Percentiles rank a stretch among this genome's conserved stretches.
phyloP scores from a whole-genome alignment of 30 jellyfish, hydroid and myxozoan species.

The Cassiopea andromeda region DNA sequence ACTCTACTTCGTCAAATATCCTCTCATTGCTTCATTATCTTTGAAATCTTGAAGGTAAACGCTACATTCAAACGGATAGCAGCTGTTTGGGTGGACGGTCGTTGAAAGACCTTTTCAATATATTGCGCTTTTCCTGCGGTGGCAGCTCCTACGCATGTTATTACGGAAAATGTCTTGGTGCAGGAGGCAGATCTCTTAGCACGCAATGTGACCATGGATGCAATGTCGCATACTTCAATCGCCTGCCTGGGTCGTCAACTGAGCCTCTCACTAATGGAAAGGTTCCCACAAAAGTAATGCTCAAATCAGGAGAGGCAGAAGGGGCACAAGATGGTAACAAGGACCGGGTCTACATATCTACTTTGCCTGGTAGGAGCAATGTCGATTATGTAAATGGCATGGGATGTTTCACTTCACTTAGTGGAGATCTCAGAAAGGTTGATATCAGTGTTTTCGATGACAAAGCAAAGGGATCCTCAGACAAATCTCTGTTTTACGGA shows the following conservation, averaged over 20 bases:
- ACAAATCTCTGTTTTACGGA: constrained; percentile 51
- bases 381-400: constrained; percentile 72
- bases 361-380: constrained; percentile 56
- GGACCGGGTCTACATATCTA: constrained; percentile 73
- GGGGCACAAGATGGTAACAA: constrained; percentile 75
- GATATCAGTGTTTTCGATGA: constrained; percentile 58
- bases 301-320: constrained; percentile 74
- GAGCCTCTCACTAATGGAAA: constrained; percentile 69
- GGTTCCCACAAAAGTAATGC: constrained; percentile 25
- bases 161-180: constrained; percentile 68
- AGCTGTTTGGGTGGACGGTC: constrained; percentile 53
- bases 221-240: constrained; percentile 43
- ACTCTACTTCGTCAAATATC: no score
- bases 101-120: constrained; percentile 60
- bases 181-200: constrained; percentile 39
- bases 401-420: constrained; percentile 60
- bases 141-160: constrained; percentile 77
- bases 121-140: constrained; percentile 62
- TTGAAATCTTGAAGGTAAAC: constrained; percentile 15
- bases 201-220: constrained; percentile 49
- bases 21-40: background rate
- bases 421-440: constrained; percentile 8
- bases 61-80: constrained; percentile 55
- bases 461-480: constrained; percentile 44
- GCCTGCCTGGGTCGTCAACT: constrained; percentile 24